Conservation (phyloP, 2,888 invertebrate genomes). For the Drosophila mimetica region DNA sequence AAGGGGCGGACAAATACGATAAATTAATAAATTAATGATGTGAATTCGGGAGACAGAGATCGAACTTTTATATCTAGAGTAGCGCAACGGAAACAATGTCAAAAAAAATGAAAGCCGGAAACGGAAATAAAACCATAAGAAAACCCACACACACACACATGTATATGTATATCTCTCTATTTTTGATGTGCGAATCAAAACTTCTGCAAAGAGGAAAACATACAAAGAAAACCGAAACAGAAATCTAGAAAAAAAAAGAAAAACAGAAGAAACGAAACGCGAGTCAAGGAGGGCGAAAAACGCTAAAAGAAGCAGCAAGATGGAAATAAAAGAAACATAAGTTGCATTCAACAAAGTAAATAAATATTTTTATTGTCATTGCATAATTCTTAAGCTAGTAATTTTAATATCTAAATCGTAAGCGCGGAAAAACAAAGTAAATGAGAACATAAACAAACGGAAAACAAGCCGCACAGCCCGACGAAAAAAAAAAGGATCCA, state of each 20-base stretch:
- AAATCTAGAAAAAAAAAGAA: background rate
- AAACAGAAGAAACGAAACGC: conserved; percentile 4
- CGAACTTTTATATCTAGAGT: conserved; percentile 32
- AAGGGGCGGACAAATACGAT: conserved; percentile 22
- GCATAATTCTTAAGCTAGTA: conserved; percentile 78
- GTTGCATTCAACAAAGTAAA: conserved; percentile 46
- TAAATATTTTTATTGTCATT: conserved; percentile 77
- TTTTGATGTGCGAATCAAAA: conserved; percentile 69
- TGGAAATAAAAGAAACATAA: conserved; percentile 23
- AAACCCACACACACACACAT: no score
- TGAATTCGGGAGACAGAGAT: conserved; percentile 7
- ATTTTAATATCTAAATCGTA: conserved; percentile 73
- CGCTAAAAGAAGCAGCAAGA: conserved; percentile 7
- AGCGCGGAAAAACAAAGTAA: conserved; percentile 62
- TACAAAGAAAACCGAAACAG: background rate
- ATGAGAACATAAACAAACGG: conserved; percentile 32
- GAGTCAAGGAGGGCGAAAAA: conserved; percentile 3
- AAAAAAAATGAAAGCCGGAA: conserved; percentile 22
- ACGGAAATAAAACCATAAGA: conserved; percentile 39
- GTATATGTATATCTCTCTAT: conserved; percentile 59
- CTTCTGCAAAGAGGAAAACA: conserved; percentile 33
- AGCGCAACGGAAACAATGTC: conserved; percentile 30
- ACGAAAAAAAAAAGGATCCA: conserved; percentile 45
- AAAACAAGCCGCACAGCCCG: conserved; percentile 17
- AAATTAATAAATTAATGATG: conserved; percentile 10